Conservation (phyloP, 2,888 invertebrate genomes). For the Punctoribates punctum region DNA sequence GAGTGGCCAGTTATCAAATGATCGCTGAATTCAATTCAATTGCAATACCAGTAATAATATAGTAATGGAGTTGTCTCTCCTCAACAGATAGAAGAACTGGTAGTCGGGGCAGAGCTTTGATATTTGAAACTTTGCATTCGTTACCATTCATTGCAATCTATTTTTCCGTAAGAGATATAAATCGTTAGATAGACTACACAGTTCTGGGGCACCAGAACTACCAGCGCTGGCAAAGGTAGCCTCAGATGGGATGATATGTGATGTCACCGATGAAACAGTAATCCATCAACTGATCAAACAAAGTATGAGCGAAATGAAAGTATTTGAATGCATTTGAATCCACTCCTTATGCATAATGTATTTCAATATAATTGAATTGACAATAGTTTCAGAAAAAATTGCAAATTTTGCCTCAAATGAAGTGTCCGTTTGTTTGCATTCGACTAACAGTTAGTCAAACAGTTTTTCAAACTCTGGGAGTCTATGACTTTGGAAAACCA, state of each 20-base stretch:
- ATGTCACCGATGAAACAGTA: slow-evolving; percentile 18
- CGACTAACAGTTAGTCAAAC: slow-evolving; percentile 9
- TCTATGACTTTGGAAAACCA: neutral
- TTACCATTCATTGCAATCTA: slow-evolving; percentile 16
- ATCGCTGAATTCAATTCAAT: neutral
- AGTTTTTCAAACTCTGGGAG: neutral
- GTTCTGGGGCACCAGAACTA: neutral
- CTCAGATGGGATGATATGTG: slow-evolving; percentile 10
- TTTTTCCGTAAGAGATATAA: slow-evolving; percentile 3
- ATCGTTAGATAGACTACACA: neutral
- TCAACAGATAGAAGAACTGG: neutral
- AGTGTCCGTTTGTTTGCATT: slow-evolving; percentile 3
- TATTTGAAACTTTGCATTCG: slow-evolving; percentile 27
- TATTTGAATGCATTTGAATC: neutral
- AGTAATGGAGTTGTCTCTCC: neutral
- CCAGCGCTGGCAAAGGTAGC: neutral
- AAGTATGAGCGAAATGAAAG: neutral
- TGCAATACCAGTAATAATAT: neutral
- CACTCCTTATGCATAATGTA: slow-evolving; percentile 12
- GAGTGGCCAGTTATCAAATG: neutral
- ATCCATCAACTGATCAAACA: slow-evolving; percentile 35
- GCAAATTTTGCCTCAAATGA: neutral
- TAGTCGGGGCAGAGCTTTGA: slow-evolving; percentile 7
- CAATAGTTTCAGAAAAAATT: neutral
- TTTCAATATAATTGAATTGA: neutral